These are phyloP conservation scores for Erithacus rubecula DNA, from an alignment of 2,797 vertebrate genomes.

Conservation along the genomic window DNA sequence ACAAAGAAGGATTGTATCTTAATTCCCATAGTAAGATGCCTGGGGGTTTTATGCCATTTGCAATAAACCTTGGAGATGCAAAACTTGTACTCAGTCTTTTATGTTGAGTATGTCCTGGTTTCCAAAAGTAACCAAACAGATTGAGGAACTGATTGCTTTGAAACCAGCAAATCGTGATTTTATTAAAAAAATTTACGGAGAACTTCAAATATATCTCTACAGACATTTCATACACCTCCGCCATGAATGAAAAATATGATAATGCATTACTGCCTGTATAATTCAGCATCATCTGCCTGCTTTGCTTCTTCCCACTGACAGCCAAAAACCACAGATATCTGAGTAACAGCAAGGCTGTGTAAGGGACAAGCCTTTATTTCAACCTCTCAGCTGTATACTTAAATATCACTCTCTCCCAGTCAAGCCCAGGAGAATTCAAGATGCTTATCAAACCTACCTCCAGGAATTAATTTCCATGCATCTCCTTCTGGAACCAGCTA, in stretches of 20 bases:
- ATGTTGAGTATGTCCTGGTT: neutral
- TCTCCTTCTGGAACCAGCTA: neutral
- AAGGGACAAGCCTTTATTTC: neutral
- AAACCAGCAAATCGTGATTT: conserved; percentile 4
- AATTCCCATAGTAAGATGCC: neutral
- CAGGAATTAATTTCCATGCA: neutral
- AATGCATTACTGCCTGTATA: neutral
- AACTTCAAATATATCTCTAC: neutral
- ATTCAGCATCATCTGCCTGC: neutral
- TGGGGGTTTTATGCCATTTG: neutral
- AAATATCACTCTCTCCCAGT: neutral
- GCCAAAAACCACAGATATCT: neutral
- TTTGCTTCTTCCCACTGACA: conserved; percentile 4
- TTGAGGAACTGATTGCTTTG: neutral
- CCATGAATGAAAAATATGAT: conserved; percentile 16
- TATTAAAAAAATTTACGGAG: conserved; percentile 25
- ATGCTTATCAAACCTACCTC: neutral
- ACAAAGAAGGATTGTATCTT: conserved; percentile 4
- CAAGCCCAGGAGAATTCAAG: neutral
- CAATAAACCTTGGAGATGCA: neutral
- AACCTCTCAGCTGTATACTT: neutral
- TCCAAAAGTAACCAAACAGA: neutral
- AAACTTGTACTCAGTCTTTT: neutral
- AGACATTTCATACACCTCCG: neutral
- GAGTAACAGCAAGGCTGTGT: neutral